Base-by-base conservation (phyloP, 92 coral and sea anemone genomes). In the Isaurus tuberculatus region DNA sequence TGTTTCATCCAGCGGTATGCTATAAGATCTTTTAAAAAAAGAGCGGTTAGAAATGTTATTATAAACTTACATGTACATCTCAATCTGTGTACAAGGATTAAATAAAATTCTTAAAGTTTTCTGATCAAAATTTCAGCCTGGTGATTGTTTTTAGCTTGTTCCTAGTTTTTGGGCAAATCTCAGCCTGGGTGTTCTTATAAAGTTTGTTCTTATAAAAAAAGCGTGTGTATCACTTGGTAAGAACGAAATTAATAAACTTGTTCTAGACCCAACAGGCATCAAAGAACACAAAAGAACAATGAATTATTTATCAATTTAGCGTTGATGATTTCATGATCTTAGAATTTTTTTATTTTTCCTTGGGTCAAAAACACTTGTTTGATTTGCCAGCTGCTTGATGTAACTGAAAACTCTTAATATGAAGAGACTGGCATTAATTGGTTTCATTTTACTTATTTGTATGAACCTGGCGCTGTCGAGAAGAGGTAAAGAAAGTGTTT, bases 401-500 rank as follows among this genome's bases (percentile, higher is more conserved):
- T 46, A 20, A 27, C 44, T 25, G 37, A 15, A 73, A 27, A 51
- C 26, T 2, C 26, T 28, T 23, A 16, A 20, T 8, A 70, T 49
- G 23, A 74, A 49, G 66, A 74, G 37, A 33, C 80, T 23, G 36
- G 57, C 30, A 29, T 2, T 30, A 1, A 8, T 74, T 1, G 80
- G 65, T 17, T 8, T 74, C n/a, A 33, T 30, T 2, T 30, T 74
- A 23, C 65, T 74, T 74, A 44, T 74, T 44, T 74, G 19, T 19
- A 7, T 28, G 1, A 27, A 53, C 22, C 31, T 26, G 28, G 80
- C 14, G 0, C 11, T 29, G 9, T 74, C 80, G 11, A 51, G 65
- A 74, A 32, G 65, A 74, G 80, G 80, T 74, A 31, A 51, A 65
- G 2, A 13, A 1, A 32, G 14, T 31, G 64, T 48, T 74, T 74